phyloP scores from a whole-genome alignment of 2,113 vertebrate species.

The Calyptommatus sinebrachiatus region DNA sequence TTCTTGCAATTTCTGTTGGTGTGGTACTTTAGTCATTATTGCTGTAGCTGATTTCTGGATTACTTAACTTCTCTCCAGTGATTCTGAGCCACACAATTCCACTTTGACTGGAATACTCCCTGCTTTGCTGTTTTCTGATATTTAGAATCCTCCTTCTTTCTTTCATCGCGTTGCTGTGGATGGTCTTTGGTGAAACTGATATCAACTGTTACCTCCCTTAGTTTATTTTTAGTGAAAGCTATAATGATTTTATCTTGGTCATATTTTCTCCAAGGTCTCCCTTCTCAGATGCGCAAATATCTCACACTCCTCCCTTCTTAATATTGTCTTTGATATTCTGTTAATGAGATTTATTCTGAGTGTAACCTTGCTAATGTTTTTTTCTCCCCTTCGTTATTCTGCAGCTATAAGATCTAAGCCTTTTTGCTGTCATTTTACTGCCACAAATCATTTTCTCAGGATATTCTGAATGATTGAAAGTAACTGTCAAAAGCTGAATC shows the following conservation, averaged over 20 bases:
- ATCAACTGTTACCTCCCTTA: constrained; percentile 53
- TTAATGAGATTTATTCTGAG: constrained; percentile 68
- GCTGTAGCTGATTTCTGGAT: neutral
- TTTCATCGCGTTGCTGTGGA: constrained; percentile 43
- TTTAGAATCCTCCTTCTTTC: constrained; percentile 50
- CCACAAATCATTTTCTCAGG: neutral
- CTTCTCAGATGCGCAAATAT: constrained; percentile 65
- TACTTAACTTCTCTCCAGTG: neutral
- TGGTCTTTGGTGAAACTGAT: constrained; percentile 54
- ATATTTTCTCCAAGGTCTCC: constrained; percentile 74
- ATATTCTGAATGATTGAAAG: neutral
- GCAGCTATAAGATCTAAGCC: neutral
- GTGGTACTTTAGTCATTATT: neutral
- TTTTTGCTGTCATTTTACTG: constrained; percentile 51
- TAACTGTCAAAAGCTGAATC: neutral
- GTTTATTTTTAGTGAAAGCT: constrained; percentile 68
- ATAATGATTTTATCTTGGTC: constrained; percentile 65
- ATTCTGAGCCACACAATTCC: neutral
- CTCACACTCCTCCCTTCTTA: constrained; percentile 67
- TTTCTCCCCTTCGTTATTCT: constrained; percentile 59
- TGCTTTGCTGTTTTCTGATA: constrained; percentile 28
- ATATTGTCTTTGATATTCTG: constrained; percentile 74
- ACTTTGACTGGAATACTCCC: constrained; percentile 22
- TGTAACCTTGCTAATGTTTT: constrained; percentile 56
- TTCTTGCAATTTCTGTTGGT: neutral